Evolutionary conservation across 2,113 vertebrate species (phyloP).

Genomic region (Gallinago media): DNA sequence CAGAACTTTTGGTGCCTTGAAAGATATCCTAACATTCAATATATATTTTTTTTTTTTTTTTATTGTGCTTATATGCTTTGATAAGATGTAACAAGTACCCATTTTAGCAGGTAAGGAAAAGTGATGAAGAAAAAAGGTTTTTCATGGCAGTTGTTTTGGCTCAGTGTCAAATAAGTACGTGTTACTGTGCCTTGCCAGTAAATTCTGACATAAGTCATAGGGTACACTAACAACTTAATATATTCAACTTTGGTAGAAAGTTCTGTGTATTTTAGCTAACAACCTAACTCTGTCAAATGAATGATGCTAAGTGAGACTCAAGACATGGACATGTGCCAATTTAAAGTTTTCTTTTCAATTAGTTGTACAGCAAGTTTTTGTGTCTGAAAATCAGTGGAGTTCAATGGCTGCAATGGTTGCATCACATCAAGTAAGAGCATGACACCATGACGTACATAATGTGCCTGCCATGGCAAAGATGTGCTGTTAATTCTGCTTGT

Average conservation of each 20-base stretch:
- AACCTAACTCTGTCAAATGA: slow-evolving; percentile 1
- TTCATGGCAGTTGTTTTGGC: background rate
- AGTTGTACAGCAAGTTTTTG: background rate
- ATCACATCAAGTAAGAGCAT: background rate
- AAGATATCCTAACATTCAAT: background rate
- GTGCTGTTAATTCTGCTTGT: background rate
- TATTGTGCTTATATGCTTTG: background rate
- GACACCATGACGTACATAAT: background rate
- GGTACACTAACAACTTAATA: background rate
- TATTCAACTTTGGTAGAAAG: background rate
- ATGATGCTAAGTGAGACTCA: background rate
- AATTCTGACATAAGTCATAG: slow-evolving; percentile 19
- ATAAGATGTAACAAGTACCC: background rate
- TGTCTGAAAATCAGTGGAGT: background rate
- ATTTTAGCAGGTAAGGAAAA: background rate
- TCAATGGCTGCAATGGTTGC: background rate
- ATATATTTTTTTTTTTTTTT: background rate
- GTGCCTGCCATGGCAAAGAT: background rate
- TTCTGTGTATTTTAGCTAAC: slow-evolving; percentile 44
- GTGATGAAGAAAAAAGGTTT: background rate
- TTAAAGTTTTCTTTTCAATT: slow-evolving; percentile 1
- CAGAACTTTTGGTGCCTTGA: background rate
- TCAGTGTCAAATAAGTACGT: background rate
- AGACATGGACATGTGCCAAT: background rate
- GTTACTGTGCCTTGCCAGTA: background rate